Percentiles rank a stretch among this genome's conserved stretches.
Conservation (phyloP, 2,797 vertebrate genomes). For the Tenualosa thibaudeaui region DNA sequence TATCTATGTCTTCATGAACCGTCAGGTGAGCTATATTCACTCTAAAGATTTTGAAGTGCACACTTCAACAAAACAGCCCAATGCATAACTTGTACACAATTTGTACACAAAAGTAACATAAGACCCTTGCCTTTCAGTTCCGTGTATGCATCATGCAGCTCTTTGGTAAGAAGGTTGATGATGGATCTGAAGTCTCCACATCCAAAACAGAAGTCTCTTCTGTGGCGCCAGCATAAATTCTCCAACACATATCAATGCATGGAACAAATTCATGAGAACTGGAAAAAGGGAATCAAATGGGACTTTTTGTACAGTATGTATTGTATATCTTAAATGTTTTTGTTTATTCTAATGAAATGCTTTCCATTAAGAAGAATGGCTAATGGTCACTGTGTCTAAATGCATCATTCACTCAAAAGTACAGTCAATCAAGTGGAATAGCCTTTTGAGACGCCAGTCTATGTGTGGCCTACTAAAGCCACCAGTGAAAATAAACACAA, state of each 20-base stretch:
- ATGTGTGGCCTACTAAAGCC: neutral
- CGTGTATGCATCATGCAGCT: slow-evolving; percentile 85
- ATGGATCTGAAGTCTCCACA: slow-evolving; percentile 82
- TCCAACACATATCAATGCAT: slow-evolving; percentile 29
- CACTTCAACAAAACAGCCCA: neutral
- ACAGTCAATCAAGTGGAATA: slow-evolving; percentile 1
- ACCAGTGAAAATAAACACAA: neutral
- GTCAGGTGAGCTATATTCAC: slow-evolving; percentile 72
- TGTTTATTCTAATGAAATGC: neutral
- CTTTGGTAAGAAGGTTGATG: slow-evolving; percentile 85
- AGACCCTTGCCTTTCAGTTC: slow-evolving; percentile 68
- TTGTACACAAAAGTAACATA: neutral
- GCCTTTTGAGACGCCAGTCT: neutral
- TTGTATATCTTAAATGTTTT: slow-evolving; percentile 45
- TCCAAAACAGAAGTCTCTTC: slow-evolving; percentile 87
- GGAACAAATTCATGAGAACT: slow-evolving; percentile 29
- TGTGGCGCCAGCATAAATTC: slow-evolving; percentile 81
- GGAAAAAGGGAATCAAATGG: slow-evolving; percentile 30
- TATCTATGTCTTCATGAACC: slow-evolving; percentile 90
- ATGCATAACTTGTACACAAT: too few species aligned
- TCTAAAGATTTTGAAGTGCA: neutral
- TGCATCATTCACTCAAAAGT: slow-evolving; percentile 27
- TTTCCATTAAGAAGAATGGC: neutral
- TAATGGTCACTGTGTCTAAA: slow-evolving; percentile 31
- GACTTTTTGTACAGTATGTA: slow-evolving; percentile 62